A percentile compares a stretch with the other conserved stretches of the same genome.
phyloP scores from a whole-genome alignment of 1,140 invertebrate genomes.

The Diorhabda elongata region DNA sequence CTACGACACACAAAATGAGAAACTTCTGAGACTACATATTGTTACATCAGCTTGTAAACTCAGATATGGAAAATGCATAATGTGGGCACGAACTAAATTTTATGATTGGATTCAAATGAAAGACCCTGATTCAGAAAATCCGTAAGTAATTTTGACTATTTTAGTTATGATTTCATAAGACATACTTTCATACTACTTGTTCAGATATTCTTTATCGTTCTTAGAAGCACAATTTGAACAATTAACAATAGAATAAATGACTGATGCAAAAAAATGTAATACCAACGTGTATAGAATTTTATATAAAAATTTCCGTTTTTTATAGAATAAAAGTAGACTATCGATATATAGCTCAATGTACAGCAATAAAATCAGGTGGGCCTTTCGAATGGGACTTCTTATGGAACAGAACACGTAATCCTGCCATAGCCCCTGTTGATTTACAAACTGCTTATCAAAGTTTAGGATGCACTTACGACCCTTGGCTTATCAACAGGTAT shows the following conservation, averaged over 20 bases:
- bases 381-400: slow-evolving; percentile 41
- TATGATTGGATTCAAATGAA: slow-evolving; percentile 35
- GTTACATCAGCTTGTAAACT: slow-evolving; percentile 36
- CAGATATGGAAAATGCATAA: slow-evolving; percentile 35
- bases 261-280: too few species aligned
- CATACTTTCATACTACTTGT: background rate
- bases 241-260: too few species aligned
- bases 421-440: slow-evolving; percentile 34
- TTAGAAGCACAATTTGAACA: too few species aligned
- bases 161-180: background rate
- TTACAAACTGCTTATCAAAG: slow-evolving; percentile 38
- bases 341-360: slow-evolving; percentile 36
- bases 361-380: slow-evolving; percentile 36
- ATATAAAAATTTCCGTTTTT: slow-evolving; percentile 7
- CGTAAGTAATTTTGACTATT: slow-evolving; percentile 28
- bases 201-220: too few species aligned
- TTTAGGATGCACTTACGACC: slow-evolving; percentile 41
- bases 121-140: slow-evolving; percentile 35
- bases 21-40: slow-evolving; percentile 33
- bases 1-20: slow-evolving; percentile 38
- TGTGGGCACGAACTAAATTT: slow-evolving; percentile 35
- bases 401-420: slow-evolving; percentile 35
- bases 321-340: slow-evolving; percentile 38
- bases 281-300: too few species aligned
- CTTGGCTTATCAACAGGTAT: slow-evolving; percentile 43